phyloP scores from a whole-genome alignment of 1,140 invertebrate species.

The Trichonephila clavipes region DNA sequence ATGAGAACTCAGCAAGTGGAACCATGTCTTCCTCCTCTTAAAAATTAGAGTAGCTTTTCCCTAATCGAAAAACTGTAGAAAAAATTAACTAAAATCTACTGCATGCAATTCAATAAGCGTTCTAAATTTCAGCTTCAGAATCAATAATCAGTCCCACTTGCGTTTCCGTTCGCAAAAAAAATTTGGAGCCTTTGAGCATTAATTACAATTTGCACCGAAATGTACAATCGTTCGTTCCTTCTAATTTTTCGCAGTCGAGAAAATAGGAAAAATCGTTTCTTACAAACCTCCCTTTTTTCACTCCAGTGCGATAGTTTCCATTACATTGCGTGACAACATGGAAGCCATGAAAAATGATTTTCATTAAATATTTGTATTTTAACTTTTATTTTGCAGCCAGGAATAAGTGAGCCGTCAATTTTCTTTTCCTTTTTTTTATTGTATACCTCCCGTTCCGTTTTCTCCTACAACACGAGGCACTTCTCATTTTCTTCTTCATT shows the following conservation, averaged over 20 bases:
- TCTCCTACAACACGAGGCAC: not conserved
- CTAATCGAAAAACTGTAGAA: too few species aligned
- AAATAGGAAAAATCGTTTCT: not conserved
- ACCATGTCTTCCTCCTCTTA: too few species aligned
- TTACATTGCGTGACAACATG: not conserved
- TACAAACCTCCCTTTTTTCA: not conserved
- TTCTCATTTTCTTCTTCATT: not conserved
- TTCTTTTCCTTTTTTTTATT: not conserved
- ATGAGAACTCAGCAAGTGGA: too few species aligned
- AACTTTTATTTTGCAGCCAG: not conserved
- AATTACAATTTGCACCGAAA: not conserved
- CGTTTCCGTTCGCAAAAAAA: not conserved
- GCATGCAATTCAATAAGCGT: not conserved
- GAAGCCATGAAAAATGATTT: not conserved
- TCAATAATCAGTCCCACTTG: not conserved
- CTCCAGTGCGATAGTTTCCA: not conserved
- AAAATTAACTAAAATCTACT: too few species aligned
- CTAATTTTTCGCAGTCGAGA: not conserved
- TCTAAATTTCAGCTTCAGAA: not conserved
- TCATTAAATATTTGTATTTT: conserved; percentile 4
- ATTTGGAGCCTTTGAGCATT: not conserved
- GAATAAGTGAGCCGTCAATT: not conserved
- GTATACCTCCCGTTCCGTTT: not conserved
- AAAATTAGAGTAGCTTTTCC: too few species aligned
- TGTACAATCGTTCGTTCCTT: not conserved